These are phyloP conservation scores for Gyps fulvus DNA, from an alignment of 2,113 vertebrate species.

Conservation along the genomic window DNA sequence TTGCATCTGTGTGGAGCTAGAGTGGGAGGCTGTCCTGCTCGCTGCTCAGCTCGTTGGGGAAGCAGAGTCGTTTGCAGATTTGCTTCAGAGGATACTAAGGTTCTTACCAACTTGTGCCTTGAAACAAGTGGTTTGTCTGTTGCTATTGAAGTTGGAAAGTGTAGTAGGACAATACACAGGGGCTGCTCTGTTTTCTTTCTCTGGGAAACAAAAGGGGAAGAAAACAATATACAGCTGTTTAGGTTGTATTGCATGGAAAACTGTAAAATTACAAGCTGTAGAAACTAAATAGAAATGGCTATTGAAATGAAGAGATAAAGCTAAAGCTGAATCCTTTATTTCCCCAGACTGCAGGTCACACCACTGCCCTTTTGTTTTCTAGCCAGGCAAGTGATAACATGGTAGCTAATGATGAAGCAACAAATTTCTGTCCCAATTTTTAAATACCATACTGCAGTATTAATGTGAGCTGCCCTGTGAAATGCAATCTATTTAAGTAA, in stretches of 20 bases:
- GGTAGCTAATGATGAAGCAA: neutral
- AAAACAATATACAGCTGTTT: neutral
- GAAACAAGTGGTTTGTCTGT: neutral
- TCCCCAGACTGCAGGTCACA: neutral
- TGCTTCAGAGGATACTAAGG: neutral
- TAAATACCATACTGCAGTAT: neutral
- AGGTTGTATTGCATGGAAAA: neutral
- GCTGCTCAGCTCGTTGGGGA: neutral
- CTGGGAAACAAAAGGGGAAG: neutral
- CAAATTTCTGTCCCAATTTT: neutral
- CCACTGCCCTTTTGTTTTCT: neutral
- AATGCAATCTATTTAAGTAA: slow-evolving; percentile 18
- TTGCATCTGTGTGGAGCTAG: neutral
- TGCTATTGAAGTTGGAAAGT: neutral
- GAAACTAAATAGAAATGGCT: neutral
- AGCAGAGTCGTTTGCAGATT: neutral
- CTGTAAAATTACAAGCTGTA: neutral
- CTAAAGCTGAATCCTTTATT: neutral
- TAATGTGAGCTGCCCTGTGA: slow-evolving; percentile 2
- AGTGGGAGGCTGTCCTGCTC: neutral
- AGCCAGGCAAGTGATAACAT: neutral
- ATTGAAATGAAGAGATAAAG: neutral
- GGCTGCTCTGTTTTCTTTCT: neutral
- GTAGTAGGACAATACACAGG: neutral
- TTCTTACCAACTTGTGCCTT: neutral